phyloP scores from a whole-genome alignment of 2,113 vertebrate genomes.

The Connochaetes taurinus region DNA sequence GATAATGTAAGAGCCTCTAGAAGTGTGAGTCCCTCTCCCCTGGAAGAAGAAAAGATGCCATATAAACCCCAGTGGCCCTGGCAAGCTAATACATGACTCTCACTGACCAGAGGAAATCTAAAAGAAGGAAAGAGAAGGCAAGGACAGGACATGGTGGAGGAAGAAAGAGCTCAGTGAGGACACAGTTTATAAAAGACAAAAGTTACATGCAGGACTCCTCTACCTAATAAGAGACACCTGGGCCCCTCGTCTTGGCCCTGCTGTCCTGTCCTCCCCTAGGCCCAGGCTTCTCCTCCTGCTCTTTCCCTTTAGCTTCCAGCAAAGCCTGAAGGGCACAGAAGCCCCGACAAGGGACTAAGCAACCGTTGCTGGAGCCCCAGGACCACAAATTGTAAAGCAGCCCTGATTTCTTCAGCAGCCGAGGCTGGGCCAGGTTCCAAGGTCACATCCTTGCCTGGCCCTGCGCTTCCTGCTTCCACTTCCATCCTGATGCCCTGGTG shows the following conservation, averaged over 20 bases:
- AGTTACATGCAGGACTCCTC: not conserved
- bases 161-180: not conserved
- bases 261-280: not conserved
- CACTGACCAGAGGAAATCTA: not conserved
- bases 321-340: not conserved
- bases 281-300: no score
- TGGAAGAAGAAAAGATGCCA: not conserved
- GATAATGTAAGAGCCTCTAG: not conserved
- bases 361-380: rapidly evolving
- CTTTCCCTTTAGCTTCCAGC: not conserved
- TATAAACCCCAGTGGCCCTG: not conserved
- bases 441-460: not conserved
- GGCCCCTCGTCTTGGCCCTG: not conserved
- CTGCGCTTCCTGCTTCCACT: not conserved
- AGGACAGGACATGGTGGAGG: not conserved
- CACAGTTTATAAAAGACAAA: not conserved
- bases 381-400: not conserved
- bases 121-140: not conserved
- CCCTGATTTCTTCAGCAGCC: no score
- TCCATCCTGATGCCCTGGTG: not conserved
- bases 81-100: not conserved
- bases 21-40: not conserved
- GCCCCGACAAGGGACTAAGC: not conserved
- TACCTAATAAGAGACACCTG: not conserved
- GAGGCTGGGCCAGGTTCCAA: not conserved